Conservation (phyloP, 1,140 invertebrate genomes). For the Papilio polyxenes region DNA sequence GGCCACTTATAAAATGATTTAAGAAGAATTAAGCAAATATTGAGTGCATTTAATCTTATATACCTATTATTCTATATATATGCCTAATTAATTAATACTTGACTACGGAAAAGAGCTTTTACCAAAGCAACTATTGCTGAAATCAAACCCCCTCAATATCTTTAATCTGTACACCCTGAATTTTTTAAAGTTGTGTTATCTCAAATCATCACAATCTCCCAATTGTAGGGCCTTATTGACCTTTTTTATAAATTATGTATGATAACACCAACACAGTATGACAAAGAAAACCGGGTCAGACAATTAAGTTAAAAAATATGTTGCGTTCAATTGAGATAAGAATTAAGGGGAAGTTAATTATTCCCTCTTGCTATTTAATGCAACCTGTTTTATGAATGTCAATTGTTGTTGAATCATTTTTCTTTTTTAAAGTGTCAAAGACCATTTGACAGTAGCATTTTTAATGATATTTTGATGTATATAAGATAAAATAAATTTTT, state of each 20-base stretch:
- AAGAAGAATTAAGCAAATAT: background rate
- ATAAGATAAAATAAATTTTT: conserved; percentile 6
- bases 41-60: background rate
- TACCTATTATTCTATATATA: background rate
- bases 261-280: conserved; percentile 9
- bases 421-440: background rate
- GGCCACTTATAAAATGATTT: background rate
- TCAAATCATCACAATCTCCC: background rate
- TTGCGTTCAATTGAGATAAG: background rate
- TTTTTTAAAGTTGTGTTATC: background rate
- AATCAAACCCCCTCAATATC: background rate
- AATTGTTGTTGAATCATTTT: background rate
- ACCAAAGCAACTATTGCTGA: no score
- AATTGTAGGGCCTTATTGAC: conserved; percentile 3
- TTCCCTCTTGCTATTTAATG: background rate
- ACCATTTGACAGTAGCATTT: conserved; percentile 12
- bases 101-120: background rate
- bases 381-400: background rate
- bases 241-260: background rate
- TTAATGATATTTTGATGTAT: background rate
- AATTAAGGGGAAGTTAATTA: conserved; percentile 13
- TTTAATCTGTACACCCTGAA: background rate
- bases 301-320: background rate
- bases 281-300: background rate
- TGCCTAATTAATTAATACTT: no score